Base-by-base conservation (phyloP, 2,797 vertebrate species). In the Trachops cirrhosus region DNA sequence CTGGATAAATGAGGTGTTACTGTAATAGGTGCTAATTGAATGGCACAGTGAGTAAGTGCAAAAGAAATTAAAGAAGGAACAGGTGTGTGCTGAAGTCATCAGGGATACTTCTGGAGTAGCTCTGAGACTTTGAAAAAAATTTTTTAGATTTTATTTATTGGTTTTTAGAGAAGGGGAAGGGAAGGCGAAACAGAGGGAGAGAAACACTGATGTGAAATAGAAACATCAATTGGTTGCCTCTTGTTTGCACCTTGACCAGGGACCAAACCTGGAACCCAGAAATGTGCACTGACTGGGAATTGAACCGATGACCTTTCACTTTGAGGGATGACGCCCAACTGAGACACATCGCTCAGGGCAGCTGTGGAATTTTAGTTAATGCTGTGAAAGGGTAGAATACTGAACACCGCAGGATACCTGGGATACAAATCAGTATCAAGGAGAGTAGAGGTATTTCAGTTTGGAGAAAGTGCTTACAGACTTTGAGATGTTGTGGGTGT, bases 21-120 rank as follows among this genome's bases (percentile, higher is more conserved):
- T 87, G 24, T 96, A 96, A 95, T 87, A 96, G 91, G 86, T 89
- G 89, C 86, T 97, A 96, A 97, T 94, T 97, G 91, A 95, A 89
- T 92, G 86, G 86, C 26, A 0, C 59, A 70, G 70, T 91, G 82
- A 96, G 62, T 50, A 92, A 89, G 94, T 79, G 96, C 79, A 96
- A 80, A 93, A 80, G 92, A 93, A 95, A 95, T 91, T 94, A 68
- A 74, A 70, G 94, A 80, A 91, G 83, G 91, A 85, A 88, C 94
- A 75, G 82, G 79, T 93, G 52, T 93, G 21, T 91, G 67, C n/a
- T 70, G 34, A 79, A 67, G 68, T 93, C 77, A 82, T 87, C 77
- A 85, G 92, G 46, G 87, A 80, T 16, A n/a, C 85, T 89, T 93
- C 89, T 48, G 24, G 24, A 82, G 67, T 48, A 54, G 62, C 71